phyloP scores from a whole-genome alignment of 2,888 invertebrate species.

The Geophilus truncorum region DNA sequence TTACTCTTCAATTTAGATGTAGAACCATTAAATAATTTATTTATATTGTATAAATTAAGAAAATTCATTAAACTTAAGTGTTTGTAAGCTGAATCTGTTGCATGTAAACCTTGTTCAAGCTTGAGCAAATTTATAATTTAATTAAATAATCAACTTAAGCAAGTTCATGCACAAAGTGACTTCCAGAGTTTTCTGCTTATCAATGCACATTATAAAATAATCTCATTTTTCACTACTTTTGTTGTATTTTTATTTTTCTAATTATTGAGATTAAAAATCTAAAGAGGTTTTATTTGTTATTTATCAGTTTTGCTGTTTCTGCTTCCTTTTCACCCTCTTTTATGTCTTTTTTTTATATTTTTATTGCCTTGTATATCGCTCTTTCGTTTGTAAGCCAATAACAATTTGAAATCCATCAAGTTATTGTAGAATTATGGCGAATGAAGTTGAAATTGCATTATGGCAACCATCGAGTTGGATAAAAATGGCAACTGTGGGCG shows the following conservation, averaged over 20 bases:
- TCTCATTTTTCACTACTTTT: neutral
- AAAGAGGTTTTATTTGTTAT: neutral
- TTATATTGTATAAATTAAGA: neutral
- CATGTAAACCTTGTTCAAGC: neutral
- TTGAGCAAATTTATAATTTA: neutral
- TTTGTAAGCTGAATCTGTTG: neutral
- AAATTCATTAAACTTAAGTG: neutral
- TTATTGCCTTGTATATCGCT: too few relatives aligned
- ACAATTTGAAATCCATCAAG: neutral
- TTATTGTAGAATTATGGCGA: neutral
- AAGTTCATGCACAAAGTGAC: too few relatives aligned
- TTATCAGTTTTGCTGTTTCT: neutral
- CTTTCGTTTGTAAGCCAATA: neutral
- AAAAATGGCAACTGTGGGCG: slow-evolving; percentile 10
- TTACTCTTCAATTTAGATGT: too few relatives aligned
- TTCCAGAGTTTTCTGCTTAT: too few relatives aligned
- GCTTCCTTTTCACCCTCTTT: neutral
- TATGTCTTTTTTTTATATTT: too few relatives aligned
- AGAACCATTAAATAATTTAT: too few relatives aligned
- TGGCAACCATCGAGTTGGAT: neutral
- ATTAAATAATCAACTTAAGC: too few relatives aligned
- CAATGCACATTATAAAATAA: too few relatives aligned
- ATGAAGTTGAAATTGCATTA: neutral
- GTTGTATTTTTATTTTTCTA: neutral
- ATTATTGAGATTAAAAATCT: too few relatives aligned